Evolutionary conservation across 2,888 invertebrate species (phyloP), one percentile per base, ranked within the genome.

Genomic region (Limenitis camilla): DNA sequence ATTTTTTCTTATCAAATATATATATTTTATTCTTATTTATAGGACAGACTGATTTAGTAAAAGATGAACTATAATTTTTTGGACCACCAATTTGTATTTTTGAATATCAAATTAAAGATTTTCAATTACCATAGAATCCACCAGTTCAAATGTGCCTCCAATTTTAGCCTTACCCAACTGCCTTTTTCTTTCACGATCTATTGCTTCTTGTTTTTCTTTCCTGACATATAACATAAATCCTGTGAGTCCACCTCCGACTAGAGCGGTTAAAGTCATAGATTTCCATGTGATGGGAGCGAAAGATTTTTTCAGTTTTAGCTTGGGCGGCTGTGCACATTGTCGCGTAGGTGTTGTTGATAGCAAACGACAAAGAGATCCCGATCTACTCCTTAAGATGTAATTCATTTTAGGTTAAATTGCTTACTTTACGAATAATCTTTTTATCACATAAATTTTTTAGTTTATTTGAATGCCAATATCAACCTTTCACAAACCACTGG

Each of bases 91-190:
- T 35, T 19, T 28, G 28, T 28, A 9, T 32, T 44, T 11, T 8
- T 5, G 29, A 6, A 35, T 32, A 33, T n/a, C 28, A 35, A 28
- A 33, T 31, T 39, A 19, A 19, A 41, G 31, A 10, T 7, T 10
- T 5, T 5, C 9, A 43, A 31, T 61, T 64, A 85, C 88, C 77
- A 91, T 81, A 3, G 92, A 79, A 78, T 96, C 92, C 0, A 94
- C 79, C 30, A 99, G 80, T 67, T 97, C 95, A 90, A 98, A 99
- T 32, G 89, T 84, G 5, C 99, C 99, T 33, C 99, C 99, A 59
- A 99, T 97, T 43, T 94, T 90, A 2, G 96, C 95, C 81, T 97
- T 97, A 1, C 98, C 98, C 6, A 99, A 80, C 64, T 93, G 91
- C 52, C 93, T 87, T 66, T 93, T 93, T 35, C 96, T 89, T 67